Conservation (phyloP, 2,888 invertebrate genomes). For the Parnassius mnemosyne region DNA sequence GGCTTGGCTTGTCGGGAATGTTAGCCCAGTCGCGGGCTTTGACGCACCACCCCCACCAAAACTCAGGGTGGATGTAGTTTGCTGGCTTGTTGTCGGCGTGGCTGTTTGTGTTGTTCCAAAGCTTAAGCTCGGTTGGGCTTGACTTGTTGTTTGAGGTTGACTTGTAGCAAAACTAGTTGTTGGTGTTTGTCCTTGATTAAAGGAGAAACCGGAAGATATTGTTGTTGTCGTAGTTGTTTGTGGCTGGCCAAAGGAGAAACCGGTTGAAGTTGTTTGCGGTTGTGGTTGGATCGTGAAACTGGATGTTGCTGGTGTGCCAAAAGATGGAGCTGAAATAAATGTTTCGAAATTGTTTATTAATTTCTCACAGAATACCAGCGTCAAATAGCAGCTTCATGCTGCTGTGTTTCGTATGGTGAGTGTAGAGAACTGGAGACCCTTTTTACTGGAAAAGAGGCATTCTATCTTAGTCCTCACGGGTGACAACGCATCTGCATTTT, state of each 20-base stretch:
- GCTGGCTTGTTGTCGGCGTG: slow-evolving; percentile 25
- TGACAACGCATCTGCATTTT: too few species aligned
- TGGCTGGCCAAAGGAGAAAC: slow-evolving; percentile 25
- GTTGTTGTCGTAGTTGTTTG: slow-evolving; percentile 29
- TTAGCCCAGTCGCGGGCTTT: slow-evolving; percentile 25
- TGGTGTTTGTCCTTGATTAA: slow-evolving; percentile 20
- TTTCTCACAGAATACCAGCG: too few species aligned
- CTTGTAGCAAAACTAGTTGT: slow-evolving; percentile 24
- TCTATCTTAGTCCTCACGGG: too few species aligned
- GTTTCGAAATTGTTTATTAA: too few species aligned
- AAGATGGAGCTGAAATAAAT: slow-evolving; percentile 23
- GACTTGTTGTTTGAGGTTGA: slow-evolving; percentile 12
- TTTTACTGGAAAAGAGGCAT: too few species aligned
- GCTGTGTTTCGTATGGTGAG: too few species aligned
- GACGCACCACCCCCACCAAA: slow-evolving; percentile 32
- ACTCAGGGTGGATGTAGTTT: slow-evolving; percentile 31
- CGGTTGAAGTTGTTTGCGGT: slow-evolving; percentile 27
- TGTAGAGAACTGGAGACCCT: too few species aligned
- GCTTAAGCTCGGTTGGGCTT: slow-evolving; percentile 29
- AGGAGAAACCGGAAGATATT: slow-evolving; percentile 28
- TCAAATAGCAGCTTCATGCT: too few species aligned
- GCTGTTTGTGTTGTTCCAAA: slow-evolving; percentile 28
- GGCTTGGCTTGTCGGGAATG: slow-evolving; percentile 13
- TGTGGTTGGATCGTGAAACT: slow-evolving; percentile 34
- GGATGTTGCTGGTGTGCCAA: slow-evolving; percentile 30